A percentile compares a stretch with the other conserved stretches of the same genome.
phyloP scores from a whole-genome alignment of 2,888 invertebrate genomes.

The Drosophila pegasa region DNA sequence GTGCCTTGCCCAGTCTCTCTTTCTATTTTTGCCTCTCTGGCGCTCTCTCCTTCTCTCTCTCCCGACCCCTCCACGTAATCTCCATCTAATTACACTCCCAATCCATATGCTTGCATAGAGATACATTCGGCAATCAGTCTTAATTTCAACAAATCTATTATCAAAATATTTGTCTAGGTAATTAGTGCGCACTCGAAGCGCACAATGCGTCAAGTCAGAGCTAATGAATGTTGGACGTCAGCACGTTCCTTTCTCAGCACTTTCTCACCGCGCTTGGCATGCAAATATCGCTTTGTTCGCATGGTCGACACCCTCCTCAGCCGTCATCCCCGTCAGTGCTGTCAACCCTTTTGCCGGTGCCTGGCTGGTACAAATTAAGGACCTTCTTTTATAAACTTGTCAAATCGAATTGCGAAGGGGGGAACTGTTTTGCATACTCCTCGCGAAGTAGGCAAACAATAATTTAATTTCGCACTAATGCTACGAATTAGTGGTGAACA shows the following conservation, averaged over 20 bases:
- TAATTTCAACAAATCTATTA: slow-evolving; percentile 11
- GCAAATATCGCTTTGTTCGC: slow-evolving; percentile 63
- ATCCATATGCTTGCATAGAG: not conserved
- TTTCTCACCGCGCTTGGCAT: slow-evolving; percentile 21
- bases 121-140: not conserved
- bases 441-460: slow-evolving; percentile 73
- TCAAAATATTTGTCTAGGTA: slow-evolving; percentile 30
- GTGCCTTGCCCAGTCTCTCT: too few species aligned
- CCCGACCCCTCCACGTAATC: not conserved
- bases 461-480: slow-evolving; percentile 82
- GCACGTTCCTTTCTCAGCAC: slow-evolving; percentile 3
- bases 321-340: slow-evolving; percentile 7
- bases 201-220: slow-evolving; percentile 37
- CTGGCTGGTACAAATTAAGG: slow-evolving; percentile 41
- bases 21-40: too few species aligned
- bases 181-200: slow-evolving; percentile 31
- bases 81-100: not conserved
- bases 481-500: slow-evolving; percentile 82
- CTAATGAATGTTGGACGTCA: slow-evolving; percentile 51
- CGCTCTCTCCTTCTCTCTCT: too few species aligned
- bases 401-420: slow-evolving; percentile 52
- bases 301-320: slow-evolving; percentile 48
- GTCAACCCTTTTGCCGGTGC: slow-evolving; percentile 23
- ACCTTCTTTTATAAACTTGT: slow-evolving; percentile 29
- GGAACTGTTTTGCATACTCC: slow-evolving; percentile 39